These are phyloP conservation scores for Drosophila borealis DNA, from an alignment of 2,888 invertebrate genomes.

Conservation along the genomic window DNA sequence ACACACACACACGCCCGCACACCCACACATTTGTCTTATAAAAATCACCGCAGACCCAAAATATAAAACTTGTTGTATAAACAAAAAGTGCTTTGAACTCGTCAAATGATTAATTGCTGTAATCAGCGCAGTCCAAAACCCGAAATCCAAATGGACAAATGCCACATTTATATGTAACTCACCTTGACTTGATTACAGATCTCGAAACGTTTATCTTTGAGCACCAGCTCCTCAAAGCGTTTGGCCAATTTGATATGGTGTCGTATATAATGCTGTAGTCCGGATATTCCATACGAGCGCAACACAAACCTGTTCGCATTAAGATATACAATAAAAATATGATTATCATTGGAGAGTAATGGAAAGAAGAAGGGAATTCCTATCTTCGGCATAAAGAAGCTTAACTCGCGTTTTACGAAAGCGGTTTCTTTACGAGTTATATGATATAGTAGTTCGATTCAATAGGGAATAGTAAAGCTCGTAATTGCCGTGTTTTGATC, in stretches of 20 bases:
- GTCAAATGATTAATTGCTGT: slow-evolving; percentile 60
- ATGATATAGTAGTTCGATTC: too few relatives aligned
- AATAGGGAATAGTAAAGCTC: too few relatives aligned
- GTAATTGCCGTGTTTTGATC: too few relatives aligned
- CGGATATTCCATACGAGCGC: slow-evolving; percentile 96
- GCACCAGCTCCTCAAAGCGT: slow-evolving; percentile 92
- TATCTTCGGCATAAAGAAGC: too few relatives aligned
- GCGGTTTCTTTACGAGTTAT: too few relatives aligned
- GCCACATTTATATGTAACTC: slow-evolving; percentile 75
- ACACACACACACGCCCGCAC: slow-evolving; percentile 12
- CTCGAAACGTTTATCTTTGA: slow-evolving; percentile 94
- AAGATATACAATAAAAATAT: neutral
- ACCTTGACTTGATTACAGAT: slow-evolving; percentile 96
- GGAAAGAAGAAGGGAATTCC: too few relatives aligned
- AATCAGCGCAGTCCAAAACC: slow-evolving; percentile 9
- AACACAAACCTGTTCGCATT: slow-evolving; percentile 90
- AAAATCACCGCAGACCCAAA: slow-evolving; percentile 31
- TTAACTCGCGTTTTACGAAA: too few relatives aligned
- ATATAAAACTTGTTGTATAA: slow-evolving; percentile 32
- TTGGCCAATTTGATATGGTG: slow-evolving; percentile 96
- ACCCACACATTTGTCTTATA: slow-evolving; percentile 24
- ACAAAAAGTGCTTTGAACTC: slow-evolving; percentile 68
- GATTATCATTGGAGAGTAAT: too few relatives aligned
- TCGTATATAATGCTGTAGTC: slow-evolving; percentile 96
- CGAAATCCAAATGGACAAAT: slow-evolving; percentile 4